Base-by-base conservation (phyloP, 1,140 invertebrate genomes). In the Lutraria rhynchaena region DNA sequence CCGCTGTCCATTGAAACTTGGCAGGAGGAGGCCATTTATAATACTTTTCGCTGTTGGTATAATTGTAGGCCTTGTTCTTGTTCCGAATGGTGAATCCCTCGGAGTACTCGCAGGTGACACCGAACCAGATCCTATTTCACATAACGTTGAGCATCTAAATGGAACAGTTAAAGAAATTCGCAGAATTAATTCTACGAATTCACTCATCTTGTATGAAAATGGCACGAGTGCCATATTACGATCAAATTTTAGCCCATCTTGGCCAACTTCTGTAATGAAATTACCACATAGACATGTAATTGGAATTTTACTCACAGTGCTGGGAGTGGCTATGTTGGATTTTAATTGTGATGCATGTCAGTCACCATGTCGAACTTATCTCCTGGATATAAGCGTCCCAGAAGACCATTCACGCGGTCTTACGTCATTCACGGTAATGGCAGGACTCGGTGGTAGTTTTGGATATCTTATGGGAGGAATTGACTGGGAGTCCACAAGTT, bases 261-360 rank as follows among this genome's bases (percentile, higher is more conserved):
- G 78, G 78, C 78, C 69, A 5, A 7, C 37, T 7, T 60, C 57
- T 15, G 24, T 58, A 9, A 37, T 33, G 11, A 74, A 71, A 46
- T 37, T 85, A 11, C 78, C 87, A 41, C 29, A 67, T 1, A 84
- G 86, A 33, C 88, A 89, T 58, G 70, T 88, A 9, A 69, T 81
- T 37, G 90, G 90, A 24, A 89, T 99, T 41, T 94, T 98, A 86
- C 97, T 99, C 86, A 99, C 98, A 0, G 95, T 99, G 55, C 89
- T 99, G 0, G 98, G 98, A 15, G 98, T 98, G 0, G 96, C 98
- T 35, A 92, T 99, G 13, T 93, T 99, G 33, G 98, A 99, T 92
- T 99, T 99, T 91, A 97, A 98, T 91, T 98, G 98, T 0, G 98
- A 99, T 90, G 97, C 97, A 37, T 99, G 98, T 87, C 98, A 99